Percentiles rank a stretch among this genome's conserved stretches.
Conservation (phyloP, 1,140 invertebrate genomes). For the Brachionus asplanchnoidis region DNA sequence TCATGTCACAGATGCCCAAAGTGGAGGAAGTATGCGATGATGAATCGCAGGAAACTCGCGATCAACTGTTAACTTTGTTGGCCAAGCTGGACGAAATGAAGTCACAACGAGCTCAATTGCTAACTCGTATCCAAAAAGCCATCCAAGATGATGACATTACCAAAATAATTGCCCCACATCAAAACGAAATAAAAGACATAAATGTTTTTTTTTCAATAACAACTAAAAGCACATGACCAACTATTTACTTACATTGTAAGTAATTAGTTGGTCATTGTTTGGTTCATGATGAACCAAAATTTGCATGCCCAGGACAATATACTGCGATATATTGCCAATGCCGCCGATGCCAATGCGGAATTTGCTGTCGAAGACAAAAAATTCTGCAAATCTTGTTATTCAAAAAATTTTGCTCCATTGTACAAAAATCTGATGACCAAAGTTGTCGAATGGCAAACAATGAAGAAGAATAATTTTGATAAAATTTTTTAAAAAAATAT, state of each 20-base stretch:
- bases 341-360: conserved; percentile 84
- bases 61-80: conserved; percentile 67
- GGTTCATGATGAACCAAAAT: conserved; percentile 89
- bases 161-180: conserved; percentile 70
- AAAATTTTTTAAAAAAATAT: neutral
- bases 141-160: conserved; percentile 86
- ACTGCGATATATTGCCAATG: conserved; percentile 74
- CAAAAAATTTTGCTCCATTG: conserved; percentile 65
- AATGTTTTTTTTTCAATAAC: conserved; percentile 24
- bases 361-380: conserved; percentile 63
- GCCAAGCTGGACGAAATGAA: conserved; percentile 91
- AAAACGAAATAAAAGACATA: conserved; percentile 62
- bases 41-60: conserved; percentile 62
- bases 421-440: conserved; percentile 67
- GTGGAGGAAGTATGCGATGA: conserved; percentile 58
- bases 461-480: conserved; percentile 61
- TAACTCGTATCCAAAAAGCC: conserved; percentile 71
- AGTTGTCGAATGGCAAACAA: conserved; percentile 70
- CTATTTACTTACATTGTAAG: conserved; percentile 52
- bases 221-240: conserved; percentile 78
- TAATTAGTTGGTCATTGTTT: too few species aligned
- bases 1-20: too few species aligned
- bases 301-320: conserved; percentile 88
- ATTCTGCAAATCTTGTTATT: conserved; percentile 58
- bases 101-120: conserved; percentile 71